These are phyloP conservation scores for Drosophila auraria DNA, from an alignment of 1,140 invertebrate species.

Conservation along the genomic window DNA sequence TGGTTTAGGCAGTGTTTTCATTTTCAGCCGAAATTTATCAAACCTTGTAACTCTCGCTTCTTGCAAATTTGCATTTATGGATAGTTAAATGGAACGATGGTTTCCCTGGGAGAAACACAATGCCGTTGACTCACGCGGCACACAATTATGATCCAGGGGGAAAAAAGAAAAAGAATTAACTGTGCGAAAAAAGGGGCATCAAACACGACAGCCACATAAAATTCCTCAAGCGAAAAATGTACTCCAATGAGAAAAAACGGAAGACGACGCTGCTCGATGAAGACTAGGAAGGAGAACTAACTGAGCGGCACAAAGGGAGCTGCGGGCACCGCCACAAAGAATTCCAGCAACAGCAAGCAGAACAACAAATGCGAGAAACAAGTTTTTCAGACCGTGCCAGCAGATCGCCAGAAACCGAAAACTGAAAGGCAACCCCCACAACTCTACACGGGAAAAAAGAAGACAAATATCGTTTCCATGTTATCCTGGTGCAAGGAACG, in stretches of 20 bases:
- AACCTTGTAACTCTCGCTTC: slow-evolving; percentile 12
- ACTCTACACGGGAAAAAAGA: slow-evolving; percentile 23
- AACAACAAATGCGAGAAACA: slow-evolving; percentile 69
- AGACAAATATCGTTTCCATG: too few species aligned
- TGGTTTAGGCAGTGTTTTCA: slow-evolving; percentile 4
- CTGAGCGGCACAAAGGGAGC: slow-evolving; percentile 53
- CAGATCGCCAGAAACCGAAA: slow-evolving; percentile 51
- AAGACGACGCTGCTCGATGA: slow-evolving; percentile 26
- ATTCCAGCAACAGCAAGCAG: slow-evolving; percentile 61
- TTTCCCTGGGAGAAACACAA: slow-evolving; percentile 22
- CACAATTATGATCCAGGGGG: slow-evolving; percentile 33
- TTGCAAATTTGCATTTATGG: slow-evolving; percentile 19
- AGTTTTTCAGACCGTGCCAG: slow-evolving; percentile 74
- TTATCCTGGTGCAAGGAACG: not conserved
- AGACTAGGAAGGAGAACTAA: slow-evolving; percentile 31
- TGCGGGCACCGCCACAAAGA: slow-evolving; percentile 67
- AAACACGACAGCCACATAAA: slow-evolving; percentile 72
- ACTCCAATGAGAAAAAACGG: slow-evolving; percentile 68
- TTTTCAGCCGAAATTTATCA: not conserved
- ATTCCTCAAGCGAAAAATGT: slow-evolving; percentile 82
- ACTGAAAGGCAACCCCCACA: slow-evolving; percentile 68
- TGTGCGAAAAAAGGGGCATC: slow-evolving; percentile 76
- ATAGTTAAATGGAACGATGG: slow-evolving; percentile 18
- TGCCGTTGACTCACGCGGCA: slow-evolving; percentile 36
- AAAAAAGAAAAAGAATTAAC: slow-evolving; percentile 60